phyloP scores from a whole-genome alignment of 2,113 vertebrate genomes.

The Tetrao urogallus region DNA sequence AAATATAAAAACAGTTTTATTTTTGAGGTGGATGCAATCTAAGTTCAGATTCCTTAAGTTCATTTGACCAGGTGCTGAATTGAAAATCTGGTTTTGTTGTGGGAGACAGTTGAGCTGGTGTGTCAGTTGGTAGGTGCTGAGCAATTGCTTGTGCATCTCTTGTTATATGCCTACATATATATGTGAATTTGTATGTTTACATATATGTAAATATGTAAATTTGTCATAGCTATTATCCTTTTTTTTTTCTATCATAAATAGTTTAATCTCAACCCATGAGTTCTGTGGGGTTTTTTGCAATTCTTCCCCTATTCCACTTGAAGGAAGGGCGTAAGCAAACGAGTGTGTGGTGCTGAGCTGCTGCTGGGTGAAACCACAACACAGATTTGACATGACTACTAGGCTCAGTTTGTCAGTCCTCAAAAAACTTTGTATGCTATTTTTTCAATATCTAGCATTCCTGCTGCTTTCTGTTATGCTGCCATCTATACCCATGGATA shows the following conservation, averaged over 20 bases:
- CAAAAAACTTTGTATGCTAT: neutral
- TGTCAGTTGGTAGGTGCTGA: neutral
- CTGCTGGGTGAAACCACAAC: too few relatives aligned
- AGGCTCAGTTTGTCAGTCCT: neutral
- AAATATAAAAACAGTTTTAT: neutral
- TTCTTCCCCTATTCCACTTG: too few relatives aligned
- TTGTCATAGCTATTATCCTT: too few relatives aligned
- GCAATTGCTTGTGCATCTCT: too few relatives aligned
- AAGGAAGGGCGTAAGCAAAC: too few relatives aligned
- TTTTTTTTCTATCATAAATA: too few relatives aligned
- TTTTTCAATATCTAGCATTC: neutral
- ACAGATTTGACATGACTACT: neutral
- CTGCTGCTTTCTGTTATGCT: neutral
- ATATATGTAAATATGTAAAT: too few relatives aligned
- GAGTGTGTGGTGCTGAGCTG: too few relatives aligned
- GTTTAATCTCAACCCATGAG: too few relatives aligned
- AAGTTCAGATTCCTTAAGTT: neutral
- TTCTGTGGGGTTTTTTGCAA: too few relatives aligned
- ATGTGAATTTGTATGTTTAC: too few relatives aligned
- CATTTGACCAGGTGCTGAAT: slow-evolving; percentile 46
- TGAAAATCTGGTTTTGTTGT: slow-evolving; percentile 27
- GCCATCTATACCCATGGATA: neutral
- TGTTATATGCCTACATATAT: too few relatives aligned
- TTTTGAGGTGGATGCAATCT: neutral
- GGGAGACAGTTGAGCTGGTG: neutral